phyloP scores from a whole-genome alignment of 2,888 invertebrate genomes.

The Sclerodermus sp. region DNA sequence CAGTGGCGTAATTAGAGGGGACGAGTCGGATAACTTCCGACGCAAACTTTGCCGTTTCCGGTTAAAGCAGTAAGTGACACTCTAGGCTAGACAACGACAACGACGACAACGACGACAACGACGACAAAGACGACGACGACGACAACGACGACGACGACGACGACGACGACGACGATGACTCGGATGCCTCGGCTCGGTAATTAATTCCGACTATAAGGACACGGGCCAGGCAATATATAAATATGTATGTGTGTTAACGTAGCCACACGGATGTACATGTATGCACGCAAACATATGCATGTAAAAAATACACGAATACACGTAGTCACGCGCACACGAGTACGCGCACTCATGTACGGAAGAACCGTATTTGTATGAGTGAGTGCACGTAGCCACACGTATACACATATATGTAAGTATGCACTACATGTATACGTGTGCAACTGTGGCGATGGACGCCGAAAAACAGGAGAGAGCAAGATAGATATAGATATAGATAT shows the following conservation, averaged over 20 bases:
- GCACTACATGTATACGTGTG: not conserved
- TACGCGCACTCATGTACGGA: slow-evolving; percentile 1
- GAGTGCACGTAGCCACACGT: too few relatives aligned
- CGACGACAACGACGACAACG: slow-evolving; percentile 1
- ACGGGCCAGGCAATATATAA: slow-evolving; percentile 41
- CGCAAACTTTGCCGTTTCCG: slow-evolving; percentile 12
- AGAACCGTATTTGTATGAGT: too few relatives aligned
- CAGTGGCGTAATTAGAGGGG: slow-evolving; percentile 15
- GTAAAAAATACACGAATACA: slow-evolving; percentile 11
- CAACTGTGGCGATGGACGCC: not conserved
- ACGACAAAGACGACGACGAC: slow-evolving; percentile 9
- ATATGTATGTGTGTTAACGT: slow-evolving; percentile 5
- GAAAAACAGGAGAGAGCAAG: slow-evolving; percentile 5
- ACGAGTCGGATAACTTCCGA: slow-evolving; percentile 1
- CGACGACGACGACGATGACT: not conserved
- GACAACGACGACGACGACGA: slow-evolving; percentile 12
- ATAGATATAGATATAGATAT: slow-evolving; percentile 7
- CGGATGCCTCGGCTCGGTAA: slow-evolving; percentile 25
- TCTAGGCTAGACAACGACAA: slow-evolving; percentile 19
- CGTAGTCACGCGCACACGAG: slow-evolving; percentile 8
- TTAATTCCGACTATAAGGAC: slow-evolving; percentile 34
- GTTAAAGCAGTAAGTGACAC: too few relatives aligned
- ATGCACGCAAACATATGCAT: slow-evolving; percentile 9
- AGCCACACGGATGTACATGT: slow-evolving; percentile 4
- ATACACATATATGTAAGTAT: not conserved